Conservation (phyloP, 2,797 vertebrate genomes). For the Pagetopsis macropterus region DNA sequence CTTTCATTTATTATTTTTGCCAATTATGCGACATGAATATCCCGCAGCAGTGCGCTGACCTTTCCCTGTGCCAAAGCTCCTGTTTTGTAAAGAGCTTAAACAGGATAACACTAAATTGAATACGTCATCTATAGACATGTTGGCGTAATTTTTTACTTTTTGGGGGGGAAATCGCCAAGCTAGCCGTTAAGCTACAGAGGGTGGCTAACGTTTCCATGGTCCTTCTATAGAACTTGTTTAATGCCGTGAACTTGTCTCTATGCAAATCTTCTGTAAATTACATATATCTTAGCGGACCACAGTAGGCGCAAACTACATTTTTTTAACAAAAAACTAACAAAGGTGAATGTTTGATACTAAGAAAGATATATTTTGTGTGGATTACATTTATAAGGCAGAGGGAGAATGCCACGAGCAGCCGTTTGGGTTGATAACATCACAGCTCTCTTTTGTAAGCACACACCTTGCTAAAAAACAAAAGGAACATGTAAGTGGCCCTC, state of each 20-base stretch:
- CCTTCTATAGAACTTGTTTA: neutral
- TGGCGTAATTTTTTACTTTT: neutral
- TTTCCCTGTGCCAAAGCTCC: neutral
- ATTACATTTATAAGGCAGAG: conserved; percentile 12
- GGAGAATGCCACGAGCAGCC: conserved; percentile 45
- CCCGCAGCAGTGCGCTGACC: neutral
- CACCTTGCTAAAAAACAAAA: conserved; percentile 54
- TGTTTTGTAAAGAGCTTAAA: neutral
- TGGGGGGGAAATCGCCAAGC: neutral
- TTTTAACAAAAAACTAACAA: neutral
- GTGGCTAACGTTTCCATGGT: neutral
- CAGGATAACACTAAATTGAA: neutral
- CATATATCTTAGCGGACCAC: neutral
- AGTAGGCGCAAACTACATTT: neutral
- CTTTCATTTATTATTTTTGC: conserved; percentile 22
- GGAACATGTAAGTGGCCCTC: conserved; percentile 58
- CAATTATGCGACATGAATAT: conserved; percentile 1
- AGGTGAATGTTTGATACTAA: neutral
- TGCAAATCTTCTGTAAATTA: neutral
- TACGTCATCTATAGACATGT: neutral
- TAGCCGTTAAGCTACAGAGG: neutral
- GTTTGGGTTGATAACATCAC: conserved; percentile 60
- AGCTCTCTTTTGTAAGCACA: conserved; percentile 53
- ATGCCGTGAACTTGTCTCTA: neutral
- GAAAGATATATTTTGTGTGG: conserved; percentile 1